Evolutionary conservation across 2,888 invertebrate species (phyloP), one percentile per base, ranked within the genome.

Genomic region (Meloe dianella): DNA sequence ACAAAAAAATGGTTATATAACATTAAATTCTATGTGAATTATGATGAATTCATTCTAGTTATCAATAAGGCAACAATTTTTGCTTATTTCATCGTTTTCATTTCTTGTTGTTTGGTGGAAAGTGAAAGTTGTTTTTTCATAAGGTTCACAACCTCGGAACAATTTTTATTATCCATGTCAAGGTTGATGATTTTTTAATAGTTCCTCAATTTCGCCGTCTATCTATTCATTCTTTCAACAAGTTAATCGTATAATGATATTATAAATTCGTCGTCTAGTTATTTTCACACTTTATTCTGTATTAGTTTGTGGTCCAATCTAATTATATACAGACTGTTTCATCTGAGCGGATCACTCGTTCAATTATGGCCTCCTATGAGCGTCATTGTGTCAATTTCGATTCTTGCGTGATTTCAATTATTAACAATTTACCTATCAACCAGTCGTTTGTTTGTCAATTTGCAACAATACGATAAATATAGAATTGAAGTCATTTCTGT

Each of bases 81-180:
- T n/a, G n/a, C n/a, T n/a, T n/a, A n/a, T n/a, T n/a, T n/a, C 32
- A 9, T 32, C 35, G 7, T 35, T 5, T 20, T 3, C 20, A 47
- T 2, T 47, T 47, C 20, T 47, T 47, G 47, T 22, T 20, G 20
- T 47, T 20, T 20, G 8, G 8, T 47, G 0, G 12, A 51, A 51
- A 51, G 51, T 24, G 51, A 51, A 51, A 51, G 51, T 51, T 51
- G 51, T 51, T 51, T 9, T 47, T 20, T 41, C n/a, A 41, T 41
- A 47, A 20, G 20, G 10, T 47, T 20, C 10, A 9, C 8, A 47
- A 47, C 20, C 47, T n/a, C 41, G 5, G 9, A 22, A 20, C 41
- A 20, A 0, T 47, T 47, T 47, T 47, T 47, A 10, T 47, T 22
- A 51, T 24, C 4, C 24, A 14, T 51, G 51, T 51, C 51, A 51